phyloP scores from a whole-genome alignment of 2,113 vertebrate genomes.

The Ardeotis arabs region DNA sequence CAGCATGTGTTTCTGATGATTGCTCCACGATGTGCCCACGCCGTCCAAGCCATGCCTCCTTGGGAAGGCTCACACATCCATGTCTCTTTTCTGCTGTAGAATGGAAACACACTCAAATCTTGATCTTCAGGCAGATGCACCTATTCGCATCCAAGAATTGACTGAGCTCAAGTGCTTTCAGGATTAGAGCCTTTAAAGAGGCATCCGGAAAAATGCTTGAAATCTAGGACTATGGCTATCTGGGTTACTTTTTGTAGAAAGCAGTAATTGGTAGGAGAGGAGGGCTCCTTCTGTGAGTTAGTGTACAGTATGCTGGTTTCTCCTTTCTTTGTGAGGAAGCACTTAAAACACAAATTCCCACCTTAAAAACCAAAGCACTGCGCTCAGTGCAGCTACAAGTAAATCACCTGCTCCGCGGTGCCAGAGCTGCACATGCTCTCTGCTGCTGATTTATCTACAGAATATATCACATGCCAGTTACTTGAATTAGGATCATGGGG shows the following conservation, averaged over 20 bases:
- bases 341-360: not conserved
- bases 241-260: not conserved
- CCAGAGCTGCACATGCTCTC: constrained; percentile 29
- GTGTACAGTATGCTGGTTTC: not conserved
- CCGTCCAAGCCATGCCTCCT: not conserved
- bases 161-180: not conserved
- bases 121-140: not conserved
- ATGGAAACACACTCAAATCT: not conserved
- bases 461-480: constrained; percentile 56
- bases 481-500: constrained; percentile 65
- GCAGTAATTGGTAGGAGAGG: not conserved
- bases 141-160: not conserved
- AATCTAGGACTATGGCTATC: not conserved
- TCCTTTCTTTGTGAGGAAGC: not conserved
- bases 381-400: not conserved
- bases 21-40: not conserved
- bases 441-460: constrained; percentile 55
- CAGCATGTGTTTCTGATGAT: not conserved
- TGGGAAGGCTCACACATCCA: not conserved
- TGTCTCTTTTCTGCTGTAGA: not conserved
- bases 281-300: not conserved
- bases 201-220: not conserved
- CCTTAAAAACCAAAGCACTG: not conserved
- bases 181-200: not conserved
- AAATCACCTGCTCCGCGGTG: constrained; percentile 7